Evolutionary conservation across 2,888 invertebrate genomes (phyloP).

Genomic region (Microplitis manilae): DNA sequence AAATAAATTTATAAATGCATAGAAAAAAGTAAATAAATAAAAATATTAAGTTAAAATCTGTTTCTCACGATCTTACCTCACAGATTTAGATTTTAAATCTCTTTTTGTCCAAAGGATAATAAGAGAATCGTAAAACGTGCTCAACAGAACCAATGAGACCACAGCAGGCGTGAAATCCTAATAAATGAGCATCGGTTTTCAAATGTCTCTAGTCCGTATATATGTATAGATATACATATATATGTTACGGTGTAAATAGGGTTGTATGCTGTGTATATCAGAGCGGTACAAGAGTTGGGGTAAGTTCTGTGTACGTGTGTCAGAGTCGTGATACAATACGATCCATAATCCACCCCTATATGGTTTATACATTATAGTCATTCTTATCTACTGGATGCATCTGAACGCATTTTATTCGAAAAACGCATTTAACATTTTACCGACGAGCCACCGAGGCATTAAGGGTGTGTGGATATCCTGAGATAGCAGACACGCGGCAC

Average conservation of each 20-base stretch:
- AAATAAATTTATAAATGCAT: neutral
- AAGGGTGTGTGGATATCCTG: conserved; percentile 50
- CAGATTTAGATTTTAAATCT: neutral
- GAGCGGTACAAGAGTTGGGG: conserved; percentile 9
- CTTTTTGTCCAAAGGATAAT: conserved; percentile 3
- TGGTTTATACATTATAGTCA: conserved; percentile 44
- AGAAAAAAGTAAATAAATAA: conserved; percentile 33
- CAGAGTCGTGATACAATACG: conserved; percentile 47
- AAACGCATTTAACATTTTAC: conserved; percentile 52
- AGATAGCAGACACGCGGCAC: conserved; percentile 56
- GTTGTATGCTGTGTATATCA: conserved; percentile 14
- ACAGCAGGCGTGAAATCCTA: conserved; percentile 65
- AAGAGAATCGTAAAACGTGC: conserved; percentile 6
- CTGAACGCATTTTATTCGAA: conserved; percentile 56
- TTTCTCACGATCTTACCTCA: neutral
- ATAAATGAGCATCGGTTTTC: conserved; percentile 65
- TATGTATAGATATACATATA: too few relatives aligned
- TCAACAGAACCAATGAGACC: conserved; percentile 55
- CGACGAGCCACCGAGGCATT: neutral
- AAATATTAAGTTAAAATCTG: conserved; percentile 2
- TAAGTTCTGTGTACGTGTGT: conserved; percentile 15
- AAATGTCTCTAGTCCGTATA: conserved; percentile 44
- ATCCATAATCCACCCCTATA: conserved; percentile 50
- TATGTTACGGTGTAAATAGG: neutral
- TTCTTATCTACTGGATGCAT: conserved; percentile 61